Percentiles rank a stretch among this genome's conserved stretches.
Conservation (phyloP, 2,113 vertebrate species). For the Ifrita kowaldi region DNA sequence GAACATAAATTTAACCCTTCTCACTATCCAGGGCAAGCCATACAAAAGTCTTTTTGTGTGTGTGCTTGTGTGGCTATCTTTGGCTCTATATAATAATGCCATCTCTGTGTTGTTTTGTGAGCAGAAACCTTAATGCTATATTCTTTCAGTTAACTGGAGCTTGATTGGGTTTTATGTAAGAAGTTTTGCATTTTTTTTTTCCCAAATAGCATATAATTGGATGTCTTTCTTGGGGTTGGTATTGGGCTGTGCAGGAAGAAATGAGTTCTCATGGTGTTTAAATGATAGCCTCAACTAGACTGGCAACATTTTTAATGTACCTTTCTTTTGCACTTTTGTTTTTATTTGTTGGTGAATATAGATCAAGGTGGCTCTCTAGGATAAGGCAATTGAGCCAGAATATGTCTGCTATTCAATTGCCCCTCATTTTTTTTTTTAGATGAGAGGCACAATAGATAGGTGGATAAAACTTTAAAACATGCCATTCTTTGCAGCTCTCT, state of each 20-base stretch:
- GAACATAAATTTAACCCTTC: conserved; percentile 86
- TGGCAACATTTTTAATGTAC: not conserved
- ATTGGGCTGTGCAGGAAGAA: not conserved
- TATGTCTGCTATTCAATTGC: not conserved
- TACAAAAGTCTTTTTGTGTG: not conserved
- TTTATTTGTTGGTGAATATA: not conserved
- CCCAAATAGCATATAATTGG: not conserved
- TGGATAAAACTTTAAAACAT: not conserved
- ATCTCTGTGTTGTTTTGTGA: not conserved
- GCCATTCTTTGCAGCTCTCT: not conserved
- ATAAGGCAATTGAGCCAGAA: not conserved
- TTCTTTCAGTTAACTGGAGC: conserved; percentile 16
- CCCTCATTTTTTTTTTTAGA: not conserved
- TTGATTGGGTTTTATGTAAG: conserved; percentile 20
- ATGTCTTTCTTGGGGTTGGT: not conserved
- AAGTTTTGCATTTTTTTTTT: not conserved
- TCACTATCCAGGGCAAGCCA: conserved; percentile 36
- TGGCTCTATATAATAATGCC: not conserved
- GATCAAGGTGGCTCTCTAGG: not conserved
- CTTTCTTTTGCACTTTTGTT: not conserved
- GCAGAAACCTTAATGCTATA: conserved; percentile 1
- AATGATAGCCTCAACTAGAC: not conserved
- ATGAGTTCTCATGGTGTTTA: not conserved
- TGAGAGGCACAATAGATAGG: not conserved
- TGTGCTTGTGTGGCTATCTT: not conserved